phyloP scores from a whole-genome alignment of 2,888 invertebrate species.

The Sesia bembeciformis region DNA sequence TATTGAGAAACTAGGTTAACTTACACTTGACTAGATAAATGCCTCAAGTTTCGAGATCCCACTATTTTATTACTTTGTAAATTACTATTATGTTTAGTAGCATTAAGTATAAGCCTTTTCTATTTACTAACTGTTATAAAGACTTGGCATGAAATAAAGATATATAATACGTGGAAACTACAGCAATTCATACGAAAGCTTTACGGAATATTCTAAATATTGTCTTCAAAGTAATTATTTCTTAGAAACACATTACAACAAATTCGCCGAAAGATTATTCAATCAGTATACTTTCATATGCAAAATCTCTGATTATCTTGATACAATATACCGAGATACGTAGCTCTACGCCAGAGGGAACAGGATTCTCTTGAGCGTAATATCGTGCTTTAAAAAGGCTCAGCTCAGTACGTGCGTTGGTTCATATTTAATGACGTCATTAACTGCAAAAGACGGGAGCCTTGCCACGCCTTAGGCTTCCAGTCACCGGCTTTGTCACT shows the following conservation, averaged over 20 bases:
- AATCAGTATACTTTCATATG: not conserved
- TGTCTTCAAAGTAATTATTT: not conserved
- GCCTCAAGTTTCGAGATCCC: too few species aligned
- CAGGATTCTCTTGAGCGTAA: conserved; percentile 7
- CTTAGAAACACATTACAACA: not conserved
- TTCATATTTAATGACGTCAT: conserved; percentile 72
- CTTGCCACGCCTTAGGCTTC: conserved; percentile 32
- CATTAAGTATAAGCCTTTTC: too few species aligned
- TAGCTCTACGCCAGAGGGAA: conserved; percentile 8
- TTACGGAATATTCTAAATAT: too few species aligned
- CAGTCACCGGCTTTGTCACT: conserved; percentile 27
- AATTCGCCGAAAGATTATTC: not conserved
- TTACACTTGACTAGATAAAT: too few species aligned
- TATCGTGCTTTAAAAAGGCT: conserved; percentile 8
- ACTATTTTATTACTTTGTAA: too few species aligned
- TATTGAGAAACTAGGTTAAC: too few species aligned
- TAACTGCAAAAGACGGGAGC: conserved; percentile 52
- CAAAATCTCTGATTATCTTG: not conserved
- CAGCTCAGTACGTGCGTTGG: conserved; percentile 8
- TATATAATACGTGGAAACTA: too few species aligned
- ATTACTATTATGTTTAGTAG: too few species aligned
- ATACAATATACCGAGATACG: conserved; percentile 3
- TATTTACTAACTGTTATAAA: too few species aligned
- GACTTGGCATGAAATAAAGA: too few species aligned
- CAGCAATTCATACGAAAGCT: too few species aligned